phyloP scores from a whole-genome alignment of 2,888 invertebrate genomes.

The Nezara viridula region DNA sequence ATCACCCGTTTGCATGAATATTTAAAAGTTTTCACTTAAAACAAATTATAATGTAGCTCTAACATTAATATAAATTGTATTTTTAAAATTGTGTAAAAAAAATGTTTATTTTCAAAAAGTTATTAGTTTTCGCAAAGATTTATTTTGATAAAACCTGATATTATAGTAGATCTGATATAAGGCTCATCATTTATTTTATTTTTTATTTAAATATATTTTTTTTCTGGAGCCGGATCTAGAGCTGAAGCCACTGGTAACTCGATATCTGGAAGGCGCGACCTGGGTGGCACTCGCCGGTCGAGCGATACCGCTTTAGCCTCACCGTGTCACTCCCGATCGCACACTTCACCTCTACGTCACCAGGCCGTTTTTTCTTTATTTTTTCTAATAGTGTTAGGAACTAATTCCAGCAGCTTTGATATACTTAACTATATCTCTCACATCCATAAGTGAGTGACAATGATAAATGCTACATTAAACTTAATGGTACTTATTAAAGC shows the following conservation, averaged over 20 bases:
- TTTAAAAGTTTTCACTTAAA: too few species aligned
- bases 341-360: not conserved
- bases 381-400: not conserved
- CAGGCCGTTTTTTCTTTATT: not conserved
- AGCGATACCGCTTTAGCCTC: slow-evolving; percentile 17
- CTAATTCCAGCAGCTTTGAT: not conserved
- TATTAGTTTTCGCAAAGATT: too few species aligned
- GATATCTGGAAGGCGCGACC: not conserved
- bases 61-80: too few species aligned
- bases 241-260: not conserved
- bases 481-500: too few species aligned
- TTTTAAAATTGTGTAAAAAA: too few species aligned
- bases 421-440: not conserved
- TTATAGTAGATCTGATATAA: not conserved
- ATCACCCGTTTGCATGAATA: too few species aligned
- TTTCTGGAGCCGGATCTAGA: slow-evolving; percentile 9
- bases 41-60: too few species aligned
- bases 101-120: too few species aligned
- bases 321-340: not conserved
- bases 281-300: slow-evolving; percentile 1
- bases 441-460: too few species aligned
- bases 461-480: too few species aligned
- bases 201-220: not conserved
- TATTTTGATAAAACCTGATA: too few species aligned
- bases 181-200: not conserved